Evolutionary conservation across 2,113 vertebrate genomes (phyloP), one percentile per base, ranked within the genome.

Genomic region (Gnathonemus longibarbis): DNA sequence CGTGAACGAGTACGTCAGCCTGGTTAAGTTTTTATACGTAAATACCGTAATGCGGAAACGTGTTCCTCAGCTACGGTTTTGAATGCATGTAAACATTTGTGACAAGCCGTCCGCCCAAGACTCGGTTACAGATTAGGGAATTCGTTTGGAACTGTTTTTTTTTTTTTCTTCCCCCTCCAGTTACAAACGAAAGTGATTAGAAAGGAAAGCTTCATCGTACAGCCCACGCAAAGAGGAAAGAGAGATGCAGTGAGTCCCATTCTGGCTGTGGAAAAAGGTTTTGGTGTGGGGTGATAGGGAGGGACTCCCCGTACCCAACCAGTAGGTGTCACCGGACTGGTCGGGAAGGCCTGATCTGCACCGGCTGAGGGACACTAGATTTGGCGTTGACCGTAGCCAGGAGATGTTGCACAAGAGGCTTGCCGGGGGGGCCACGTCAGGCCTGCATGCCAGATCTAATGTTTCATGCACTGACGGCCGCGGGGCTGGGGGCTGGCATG

Each of bases 301-400:
- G 15, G 35, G 5, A 80, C 35, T 15, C 13, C 70, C 31, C 74
- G 0, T 19, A 39, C 74, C 74, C 5, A 17, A 80, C 70, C 74
- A 80, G 31, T 17, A 80, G 35, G 15, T 80, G 31, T 80, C 15
- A 80, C 31, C 15, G 7, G 35, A 80, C 35, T 31, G 74, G 35
- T 80, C 17, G 0, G 17, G 74, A 80, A 80, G 74, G 35, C 5
- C 35, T 80, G 35, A 80, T 27, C 74, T 80, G 3, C 19, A 27
- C 35, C 0, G 35, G 74, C 62, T 31, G 62, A 86, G 19, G 45
- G 24, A 85, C 11, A 93, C 91, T 93, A 96, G 94, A 94, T 93
- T 95, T 96, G 95, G 94, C 96, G 95, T 94, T 96, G 95, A 95
- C 95, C 96, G 91, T 87, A 95, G 96, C 94, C 95, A 90, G 93